Conservation (phyloP, 2,888 invertebrate species). For the Byasa hedistus region DNA sequence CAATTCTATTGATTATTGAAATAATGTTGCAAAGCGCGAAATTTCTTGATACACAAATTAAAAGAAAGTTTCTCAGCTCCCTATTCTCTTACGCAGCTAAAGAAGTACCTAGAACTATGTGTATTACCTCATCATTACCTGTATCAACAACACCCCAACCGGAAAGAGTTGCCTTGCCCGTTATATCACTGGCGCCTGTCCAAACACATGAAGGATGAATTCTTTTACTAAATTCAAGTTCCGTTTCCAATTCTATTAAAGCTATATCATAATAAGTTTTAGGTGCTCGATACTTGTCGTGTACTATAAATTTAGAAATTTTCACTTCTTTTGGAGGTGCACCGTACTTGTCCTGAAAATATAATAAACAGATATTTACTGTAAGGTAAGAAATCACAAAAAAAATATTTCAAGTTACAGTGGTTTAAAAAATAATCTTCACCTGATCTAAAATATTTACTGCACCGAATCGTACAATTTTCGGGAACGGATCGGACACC, state of each 20-base stretch:
- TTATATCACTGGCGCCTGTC: slow-evolving; percentile 11
- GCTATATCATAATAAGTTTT: slow-evolving; percentile 37
- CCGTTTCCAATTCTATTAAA: slow-evolving; percentile 30
- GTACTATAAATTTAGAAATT: slow-evolving; percentile 33
- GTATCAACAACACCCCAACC: slow-evolving; percentile 51
- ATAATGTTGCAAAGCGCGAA: no score
- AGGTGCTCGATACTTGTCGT: slow-evolving; percentile 35
- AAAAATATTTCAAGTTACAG: background rate
- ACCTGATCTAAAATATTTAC: slow-evolving; percentile 31
- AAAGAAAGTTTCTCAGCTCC: no score
- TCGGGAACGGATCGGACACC: slow-evolving; percentile 36
- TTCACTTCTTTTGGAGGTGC: slow-evolving; percentile 6
- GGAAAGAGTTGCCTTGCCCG: slow-evolving; percentile 30
- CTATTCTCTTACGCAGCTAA: no score
- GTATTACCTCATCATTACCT: slow-evolving; percentile 36
- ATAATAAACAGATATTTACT: no score
- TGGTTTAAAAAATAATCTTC: background rate
- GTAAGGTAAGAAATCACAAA: slow-evolving; percentile 1
- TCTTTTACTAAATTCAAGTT: slow-evolving; percentile 21
- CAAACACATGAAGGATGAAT: slow-evolving; percentile 34
- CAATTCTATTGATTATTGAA: no score
- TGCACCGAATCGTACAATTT: slow-evolving; percentile 40
- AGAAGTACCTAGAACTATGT: no score
- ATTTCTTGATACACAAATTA: no score
- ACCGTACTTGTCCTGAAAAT: slow-evolving; percentile 7